phyloP scores from a whole-genome alignment of 2,888 invertebrate species.

The Stratiomys singularior region DNA sequence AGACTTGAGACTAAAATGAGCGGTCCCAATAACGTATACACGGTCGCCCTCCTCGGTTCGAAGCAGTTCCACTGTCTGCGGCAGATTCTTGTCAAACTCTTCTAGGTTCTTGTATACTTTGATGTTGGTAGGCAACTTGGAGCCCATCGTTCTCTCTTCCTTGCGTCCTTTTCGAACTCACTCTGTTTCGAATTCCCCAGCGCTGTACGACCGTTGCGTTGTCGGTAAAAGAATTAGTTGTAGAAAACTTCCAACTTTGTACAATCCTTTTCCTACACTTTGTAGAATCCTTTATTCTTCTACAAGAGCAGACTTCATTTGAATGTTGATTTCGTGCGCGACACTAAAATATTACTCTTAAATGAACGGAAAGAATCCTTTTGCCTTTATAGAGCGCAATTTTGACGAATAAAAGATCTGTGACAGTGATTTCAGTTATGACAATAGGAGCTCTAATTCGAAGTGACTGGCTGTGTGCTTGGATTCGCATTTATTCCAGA shows the following conservation, averaged over 20 bases:
- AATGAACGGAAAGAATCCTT: neutral
- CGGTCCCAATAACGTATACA: conserved; percentile 92
- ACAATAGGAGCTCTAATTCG: neutral
- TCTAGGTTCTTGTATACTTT: conserved; percentile 47
- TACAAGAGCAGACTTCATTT: neutral
- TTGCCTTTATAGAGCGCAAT: neutral
- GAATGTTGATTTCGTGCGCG: conserved; percentile 6
- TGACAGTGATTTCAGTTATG: neutral
- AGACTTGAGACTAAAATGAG: conserved; percentile 92
- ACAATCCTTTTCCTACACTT: no score
- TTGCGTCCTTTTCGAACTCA: neutral
- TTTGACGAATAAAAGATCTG: conserved; percentile 31
- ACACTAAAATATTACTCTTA: conserved; percentile 4
- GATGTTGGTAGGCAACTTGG: conserved; percentile 35
- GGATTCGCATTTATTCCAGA: neutral
- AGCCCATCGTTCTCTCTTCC: conserved; percentile 11
- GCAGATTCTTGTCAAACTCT: conserved; percentile 55
- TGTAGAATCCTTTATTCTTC: neutral
- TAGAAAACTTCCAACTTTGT: no score
- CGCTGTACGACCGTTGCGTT: neutral
- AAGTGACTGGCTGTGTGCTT: neutral
- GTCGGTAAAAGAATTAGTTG: no score
- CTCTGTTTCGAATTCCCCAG: neutral
- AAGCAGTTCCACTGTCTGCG: conserved; percentile 77
- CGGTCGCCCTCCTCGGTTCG: conserved; percentile 79